These are phyloP conservation scores for Drosophila sordidula DNA, from an alignment of 2,888 invertebrate genomes.

Conservation along the genomic window DNA sequence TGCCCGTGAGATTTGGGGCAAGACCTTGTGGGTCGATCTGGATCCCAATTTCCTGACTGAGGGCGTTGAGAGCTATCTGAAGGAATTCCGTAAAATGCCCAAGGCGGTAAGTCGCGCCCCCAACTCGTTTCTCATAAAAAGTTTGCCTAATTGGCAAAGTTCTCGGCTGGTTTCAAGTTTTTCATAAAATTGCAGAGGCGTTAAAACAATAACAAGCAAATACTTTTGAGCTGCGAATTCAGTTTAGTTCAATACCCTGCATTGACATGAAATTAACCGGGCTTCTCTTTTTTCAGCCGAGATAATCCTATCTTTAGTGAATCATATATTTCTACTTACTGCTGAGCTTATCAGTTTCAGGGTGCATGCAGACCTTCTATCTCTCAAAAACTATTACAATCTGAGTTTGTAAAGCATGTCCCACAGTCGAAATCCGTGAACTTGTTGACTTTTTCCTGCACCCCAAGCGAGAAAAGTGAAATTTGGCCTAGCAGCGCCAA, in stretches of 20 bases:
- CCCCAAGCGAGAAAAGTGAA: conserved; percentile 59
- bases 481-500: conserved; percentile 67
- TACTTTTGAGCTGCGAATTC: conserved; percentile 42
- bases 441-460: conserved; percentile 27
- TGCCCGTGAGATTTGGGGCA: conserved; percentile 92
- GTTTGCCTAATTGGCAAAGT: conserved; percentile 74
- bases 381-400: conserved; percentile 11
- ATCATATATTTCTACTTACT: neutral
- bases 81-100: conserved; percentile 91
- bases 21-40: conserved; percentile 94
- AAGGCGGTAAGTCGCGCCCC: conserved; percentile 86
- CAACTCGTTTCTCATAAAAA: conserved; percentile 40
- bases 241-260: conserved; percentile 39
- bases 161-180: conserved; percentile 58
- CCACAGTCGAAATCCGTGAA: conserved; percentile 26
- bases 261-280: neutral
- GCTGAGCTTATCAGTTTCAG: neutral
- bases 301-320: neutral
- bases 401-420: conserved; percentile 26
- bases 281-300: too few species aligned
- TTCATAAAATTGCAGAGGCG: conserved; percentile 65
- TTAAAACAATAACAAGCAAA: conserved; percentile 64
- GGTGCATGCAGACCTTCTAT: neutral
- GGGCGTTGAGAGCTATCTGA: conserved; percentile 94
- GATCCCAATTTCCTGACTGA: conserved; percentile 93